Base-by-base conservation (phyloP, 2,113 vertebrate genomes). In the Ictalurus punctatus region DNA sequence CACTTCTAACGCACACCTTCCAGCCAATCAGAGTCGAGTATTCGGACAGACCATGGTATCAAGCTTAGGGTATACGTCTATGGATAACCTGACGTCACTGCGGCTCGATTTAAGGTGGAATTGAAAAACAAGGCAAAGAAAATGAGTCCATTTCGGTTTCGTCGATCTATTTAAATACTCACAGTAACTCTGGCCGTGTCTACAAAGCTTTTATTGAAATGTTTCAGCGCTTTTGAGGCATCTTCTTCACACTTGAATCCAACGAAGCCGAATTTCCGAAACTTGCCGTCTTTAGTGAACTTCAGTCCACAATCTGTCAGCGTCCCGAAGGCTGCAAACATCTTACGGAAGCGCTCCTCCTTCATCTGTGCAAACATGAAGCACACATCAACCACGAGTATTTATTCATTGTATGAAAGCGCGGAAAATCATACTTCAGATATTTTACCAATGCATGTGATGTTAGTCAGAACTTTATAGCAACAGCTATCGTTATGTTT, bases 181-280 rank as follows among this genome's bases (percentile, higher is more conserved):
- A 99, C 98, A 0, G 95, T 96, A 86, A 99, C 92, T 93, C 96
- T 96, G 58, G 98, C 95, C 0, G 96, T 99, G 94, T 99, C 98
- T 13, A 99, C 94, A 91, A 98, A 99, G 90, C 97, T 99, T 89
- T 89, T 97, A 94, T 99, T 94, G 92, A 98, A 98, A 56, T 99
- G 97, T 74, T 91, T 94, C 92, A 97, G 92, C 0, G 98, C 98
- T 0, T 34, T 67, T 0, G 93, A 94, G 19, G 98, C 98, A 10
- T 98, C 98, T 0, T 95, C 96, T 86, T 99, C 98, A 0, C 95
- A 93, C 90, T 91, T 97, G 93, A 98, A 99, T n/a, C 98, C 98
- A 2, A 99, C 97, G 81, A 99, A 99, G 56, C 97, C 98, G 2
- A 99, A 99, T 78, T 99, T 98, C 2, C 98, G 94, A 92, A 99